Conservation (phyloP, 2,888 invertebrate species). For the Cantharis nigra region DNA sequence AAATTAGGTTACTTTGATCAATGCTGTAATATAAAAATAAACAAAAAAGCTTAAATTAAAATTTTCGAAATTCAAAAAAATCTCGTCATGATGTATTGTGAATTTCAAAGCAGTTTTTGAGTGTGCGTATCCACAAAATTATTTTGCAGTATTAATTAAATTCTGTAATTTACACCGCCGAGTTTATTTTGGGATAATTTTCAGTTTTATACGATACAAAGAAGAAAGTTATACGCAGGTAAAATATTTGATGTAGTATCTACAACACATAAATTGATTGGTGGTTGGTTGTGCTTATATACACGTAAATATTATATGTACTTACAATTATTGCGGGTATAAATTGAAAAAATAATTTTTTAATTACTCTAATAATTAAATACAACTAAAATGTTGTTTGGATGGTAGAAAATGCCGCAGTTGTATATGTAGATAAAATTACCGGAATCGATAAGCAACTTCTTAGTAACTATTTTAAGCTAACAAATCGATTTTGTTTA, state of each 20-base stretch:
- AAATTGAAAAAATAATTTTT: not conserved
- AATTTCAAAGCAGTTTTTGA: not conserved
- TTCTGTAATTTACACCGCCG: not conserved
- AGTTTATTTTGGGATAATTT: not conserved
- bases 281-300: not conserved
- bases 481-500: slow-evolving; percentile 18
- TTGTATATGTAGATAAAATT: slow-evolving; percentile 19
- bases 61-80: too few species aligned
- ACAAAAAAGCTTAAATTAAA: not conserved
- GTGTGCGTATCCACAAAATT: not conserved
- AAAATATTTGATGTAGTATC: not conserved
- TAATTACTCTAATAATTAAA: not conserved
- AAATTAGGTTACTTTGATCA: not conserved
- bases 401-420: slow-evolving; percentile 18
- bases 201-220: not conserved
- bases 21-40: not conserved
- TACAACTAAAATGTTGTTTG: not conserved
- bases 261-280: not conserved
- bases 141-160: not conserved
- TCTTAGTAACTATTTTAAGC: slow-evolving; percentile 28
- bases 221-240: not conserved
- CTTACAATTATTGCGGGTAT: not conserved
- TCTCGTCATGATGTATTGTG: not conserved
- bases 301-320: not conserved
- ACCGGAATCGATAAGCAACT: slow-evolving; percentile 25